Conservation (phyloP, 2,888 invertebrate species). For the Tenthredo notha region DNA sequence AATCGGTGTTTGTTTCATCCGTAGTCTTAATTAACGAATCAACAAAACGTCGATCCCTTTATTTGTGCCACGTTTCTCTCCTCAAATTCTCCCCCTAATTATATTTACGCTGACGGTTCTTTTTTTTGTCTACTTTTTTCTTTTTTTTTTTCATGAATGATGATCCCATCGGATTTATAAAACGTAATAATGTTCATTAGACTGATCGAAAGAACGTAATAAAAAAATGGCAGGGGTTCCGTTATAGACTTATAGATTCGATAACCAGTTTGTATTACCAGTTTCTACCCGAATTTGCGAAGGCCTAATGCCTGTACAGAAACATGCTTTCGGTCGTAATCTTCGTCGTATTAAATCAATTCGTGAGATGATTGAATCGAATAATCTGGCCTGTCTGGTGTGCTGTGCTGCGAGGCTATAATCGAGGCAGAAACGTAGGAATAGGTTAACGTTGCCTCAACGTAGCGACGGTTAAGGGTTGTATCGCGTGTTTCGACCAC, state of each 20-base stretch:
- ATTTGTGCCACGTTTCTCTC: background rate
- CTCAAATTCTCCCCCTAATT: background rate
- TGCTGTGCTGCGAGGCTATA: background rate
- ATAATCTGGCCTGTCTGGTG: background rate
- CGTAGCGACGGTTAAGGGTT: conserved; percentile 20
- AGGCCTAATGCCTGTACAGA: background rate
- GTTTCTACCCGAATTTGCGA: background rate
- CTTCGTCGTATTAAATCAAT: background rate
- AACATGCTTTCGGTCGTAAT: background rate
- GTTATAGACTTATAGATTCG: background rate
- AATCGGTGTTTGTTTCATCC: background rate
- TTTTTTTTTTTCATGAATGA: background rate
- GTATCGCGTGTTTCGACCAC: conserved; percentile 48
- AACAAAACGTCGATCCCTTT: background rate
- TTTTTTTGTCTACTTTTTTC: background rate
- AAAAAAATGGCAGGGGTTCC: background rate
- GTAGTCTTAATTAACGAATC: conserved; percentile 5
- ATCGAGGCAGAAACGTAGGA: background rate
- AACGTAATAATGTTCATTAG: background rate
- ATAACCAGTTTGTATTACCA: background rate
- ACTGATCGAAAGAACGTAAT: background rate
- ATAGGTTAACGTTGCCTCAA: conserved; percentile 26
- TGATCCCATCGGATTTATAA: background rate
- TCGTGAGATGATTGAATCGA: conserved; percentile 20
- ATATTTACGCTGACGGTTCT: background rate